Conservation (phyloP, 2,113 vertebrate species). For the Globicephala melas region DNA sequence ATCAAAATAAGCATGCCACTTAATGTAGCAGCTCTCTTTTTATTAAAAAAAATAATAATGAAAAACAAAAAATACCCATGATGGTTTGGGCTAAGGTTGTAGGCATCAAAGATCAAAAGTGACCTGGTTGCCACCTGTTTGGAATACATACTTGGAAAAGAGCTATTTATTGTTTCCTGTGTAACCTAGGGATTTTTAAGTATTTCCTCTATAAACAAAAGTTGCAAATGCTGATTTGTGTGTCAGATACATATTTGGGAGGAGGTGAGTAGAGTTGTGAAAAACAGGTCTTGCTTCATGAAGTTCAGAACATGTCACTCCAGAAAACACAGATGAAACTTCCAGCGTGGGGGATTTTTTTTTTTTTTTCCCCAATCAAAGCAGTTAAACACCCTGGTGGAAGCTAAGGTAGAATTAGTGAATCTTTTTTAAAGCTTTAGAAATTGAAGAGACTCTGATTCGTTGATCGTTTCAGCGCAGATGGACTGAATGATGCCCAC, state of each 20-base stretch:
- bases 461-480: background rate
- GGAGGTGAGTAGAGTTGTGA: background rate
- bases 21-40: background rate
- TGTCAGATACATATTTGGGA: background rate
- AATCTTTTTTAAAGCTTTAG: background rate
- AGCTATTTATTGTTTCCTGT: background rate
- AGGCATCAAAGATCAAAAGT: background rate
- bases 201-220: background rate
- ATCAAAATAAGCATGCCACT: background rate
- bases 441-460: background rate
- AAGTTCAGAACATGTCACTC: background rate
- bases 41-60: background rate
- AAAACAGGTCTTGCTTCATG: background rate
- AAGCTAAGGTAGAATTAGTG: background rate
- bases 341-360: background rate
- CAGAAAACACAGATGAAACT: background rate
- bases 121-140: background rate
- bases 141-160: background rate
- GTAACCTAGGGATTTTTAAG: background rate
- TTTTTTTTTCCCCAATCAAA: background rate
- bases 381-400: background rate
- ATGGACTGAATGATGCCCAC: fast-evolving
- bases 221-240: background rate
- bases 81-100: background rate
- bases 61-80: background rate